A percentile compares a stretch with the other conserved stretches of the same genome.
phyloP scores from a whole-genome alignment of 35 echinoderm and acorn worm genomes.

The Apostichopus japonicus region DNA sequence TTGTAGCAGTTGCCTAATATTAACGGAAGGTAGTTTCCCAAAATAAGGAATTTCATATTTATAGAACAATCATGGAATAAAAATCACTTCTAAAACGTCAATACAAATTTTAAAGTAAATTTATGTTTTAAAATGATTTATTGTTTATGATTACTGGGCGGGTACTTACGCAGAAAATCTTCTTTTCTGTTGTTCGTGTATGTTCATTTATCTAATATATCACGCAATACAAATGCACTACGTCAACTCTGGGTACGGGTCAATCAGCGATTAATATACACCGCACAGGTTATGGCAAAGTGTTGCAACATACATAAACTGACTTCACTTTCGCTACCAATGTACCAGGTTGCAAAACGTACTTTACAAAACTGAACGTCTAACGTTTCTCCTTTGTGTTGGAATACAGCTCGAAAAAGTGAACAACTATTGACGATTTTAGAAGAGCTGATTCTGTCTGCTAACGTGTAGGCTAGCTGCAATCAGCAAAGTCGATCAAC shows the following conservation, averaged over 20 bases:
- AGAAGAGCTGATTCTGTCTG: too few species aligned
- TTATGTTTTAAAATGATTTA: too few species aligned
- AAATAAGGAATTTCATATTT: neutral
- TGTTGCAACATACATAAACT: too few species aligned
- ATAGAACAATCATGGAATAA: too few species aligned
- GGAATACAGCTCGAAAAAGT: neutral
- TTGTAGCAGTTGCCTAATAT: conserved; percentile 13
- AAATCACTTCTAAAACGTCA: too few species aligned
- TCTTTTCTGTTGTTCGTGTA: neutral
- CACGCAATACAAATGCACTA: neutral
- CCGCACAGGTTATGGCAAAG: too few species aligned
- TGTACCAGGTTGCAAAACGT: neutral
- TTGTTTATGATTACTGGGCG: neutral
- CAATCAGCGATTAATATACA: too few species aligned
- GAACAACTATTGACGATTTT: neutral
- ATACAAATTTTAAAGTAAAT: too few species aligned
- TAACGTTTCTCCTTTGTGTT: neutral
- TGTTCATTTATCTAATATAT: neutral
- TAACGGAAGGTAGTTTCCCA: neutral
- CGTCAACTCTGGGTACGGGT: neutral
- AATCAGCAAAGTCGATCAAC: too few species aligned
- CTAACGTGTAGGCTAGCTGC: too few species aligned
- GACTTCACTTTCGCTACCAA: too few species aligned
- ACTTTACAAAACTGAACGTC: neutral
- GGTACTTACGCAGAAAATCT: neutral